These are phyloP conservation scores for Serinus canaria DNA, from an alignment of 2,113 vertebrate species.

Conservation along the genomic window DNA sequence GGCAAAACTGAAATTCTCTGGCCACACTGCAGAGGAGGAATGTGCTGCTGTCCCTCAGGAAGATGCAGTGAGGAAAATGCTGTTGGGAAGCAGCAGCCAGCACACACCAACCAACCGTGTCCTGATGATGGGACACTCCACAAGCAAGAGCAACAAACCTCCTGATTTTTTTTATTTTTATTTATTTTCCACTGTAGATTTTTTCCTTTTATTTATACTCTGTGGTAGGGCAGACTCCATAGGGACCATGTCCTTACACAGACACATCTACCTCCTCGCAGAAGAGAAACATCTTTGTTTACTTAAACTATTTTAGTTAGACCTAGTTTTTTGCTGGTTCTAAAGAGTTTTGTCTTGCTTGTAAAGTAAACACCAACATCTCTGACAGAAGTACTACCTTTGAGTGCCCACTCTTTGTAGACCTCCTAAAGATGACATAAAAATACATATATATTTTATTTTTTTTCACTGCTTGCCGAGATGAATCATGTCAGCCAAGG, in stretches of 20 bases:
- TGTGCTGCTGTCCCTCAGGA: not conserved
- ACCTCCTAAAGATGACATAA: not conserved
- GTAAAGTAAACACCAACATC: conserved; percentile 5
- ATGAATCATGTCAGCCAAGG: not conserved
- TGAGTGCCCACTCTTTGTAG: not conserved
- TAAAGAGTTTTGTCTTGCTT: conserved; percentile 12
- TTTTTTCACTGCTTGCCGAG: not conserved
- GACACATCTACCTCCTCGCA: conserved; percentile 1
- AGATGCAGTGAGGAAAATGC: not conserved
- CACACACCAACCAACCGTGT: accelerated
- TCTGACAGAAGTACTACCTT: not conserved
- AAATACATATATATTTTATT: not conserved
- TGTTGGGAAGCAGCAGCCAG: not conserved
- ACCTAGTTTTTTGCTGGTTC: conserved; percentile 22
- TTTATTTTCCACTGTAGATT: not conserved
- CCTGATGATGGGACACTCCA: not conserved
- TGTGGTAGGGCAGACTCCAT: not conserved
- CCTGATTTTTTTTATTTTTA: not conserved
- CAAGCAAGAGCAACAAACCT: not conserved
- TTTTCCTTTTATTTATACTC: conserved; percentile 1
- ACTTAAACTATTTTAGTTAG: conserved; percentile 38
- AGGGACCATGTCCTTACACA: conserved; percentile 25
- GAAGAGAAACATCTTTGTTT: conserved; percentile 39
- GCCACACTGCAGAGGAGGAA: not conserved
- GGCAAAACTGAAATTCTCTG: not conserved